Percentiles rank a stretch among this genome's conserved stretches.
Evolutionary conservation across 2,888 invertebrate species (phyloP).

Genomic region (Thumatha senex): DNA sequence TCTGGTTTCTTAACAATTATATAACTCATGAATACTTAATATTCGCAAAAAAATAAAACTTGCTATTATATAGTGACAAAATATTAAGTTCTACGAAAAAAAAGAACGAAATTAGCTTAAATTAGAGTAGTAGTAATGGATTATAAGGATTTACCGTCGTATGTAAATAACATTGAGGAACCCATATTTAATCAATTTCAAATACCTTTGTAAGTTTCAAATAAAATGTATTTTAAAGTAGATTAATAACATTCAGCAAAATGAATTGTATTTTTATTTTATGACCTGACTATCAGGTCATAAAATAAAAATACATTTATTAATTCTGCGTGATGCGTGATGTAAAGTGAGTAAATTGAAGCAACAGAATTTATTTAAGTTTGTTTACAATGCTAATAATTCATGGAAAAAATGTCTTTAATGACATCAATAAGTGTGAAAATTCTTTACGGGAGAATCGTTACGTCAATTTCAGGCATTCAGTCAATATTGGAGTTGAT

Average conservation of each 20-base stretch:
- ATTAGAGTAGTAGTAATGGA: not conserved
- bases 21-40: too few relatives aligned
- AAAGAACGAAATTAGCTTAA: not conserved
- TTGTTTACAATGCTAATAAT: too few relatives aligned
- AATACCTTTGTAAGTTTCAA: not conserved
- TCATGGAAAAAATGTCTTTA: not conserved
- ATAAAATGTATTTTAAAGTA: not conserved
- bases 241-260: too few relatives aligned
- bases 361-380: too few relatives aligned
- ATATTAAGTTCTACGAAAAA: not conserved
- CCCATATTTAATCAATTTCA: slow-evolving; percentile 9
- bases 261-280: too few relatives aligned
- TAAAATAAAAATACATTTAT: too few relatives aligned
- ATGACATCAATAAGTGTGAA: slow-evolving; percentile 34
- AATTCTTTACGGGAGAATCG: slow-evolving; percentile 49
- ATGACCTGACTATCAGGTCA: too few relatives aligned
- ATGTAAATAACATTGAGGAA: not conserved
- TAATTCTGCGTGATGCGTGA: too few relatives aligned
- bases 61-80: not conserved
- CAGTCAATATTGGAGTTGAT: slow-evolving; percentile 60
- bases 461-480: slow-evolving; percentile 72
- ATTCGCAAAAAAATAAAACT: too few relatives aligned
- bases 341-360: too few relatives aligned
- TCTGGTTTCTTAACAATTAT: not conserved
- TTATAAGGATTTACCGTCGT: not conserved